phyloP scores from a whole-genome alignment of 2,797 vertebrate species.

The Varecia variegata region DNA sequence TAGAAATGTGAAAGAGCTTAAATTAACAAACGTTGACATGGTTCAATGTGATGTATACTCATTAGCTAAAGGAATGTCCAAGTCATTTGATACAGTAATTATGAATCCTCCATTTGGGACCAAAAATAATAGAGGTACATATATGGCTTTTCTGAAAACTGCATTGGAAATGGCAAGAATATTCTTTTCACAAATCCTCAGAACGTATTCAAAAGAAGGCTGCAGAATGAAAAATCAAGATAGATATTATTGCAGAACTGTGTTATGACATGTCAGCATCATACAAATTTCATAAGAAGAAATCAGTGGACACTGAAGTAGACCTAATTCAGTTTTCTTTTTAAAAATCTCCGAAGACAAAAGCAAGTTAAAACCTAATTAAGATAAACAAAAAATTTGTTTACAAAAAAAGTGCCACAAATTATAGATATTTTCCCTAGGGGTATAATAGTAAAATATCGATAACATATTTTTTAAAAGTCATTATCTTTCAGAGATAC shows the following conservation, averaged over 20 bases:
- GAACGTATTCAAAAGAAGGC: constrained; percentile 93
- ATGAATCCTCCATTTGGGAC: constrained; percentile 96
- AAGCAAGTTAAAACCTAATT: constrained; percentile 82
- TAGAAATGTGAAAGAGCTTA: constrained; percentile 90
- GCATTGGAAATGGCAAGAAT: constrained; percentile 91
- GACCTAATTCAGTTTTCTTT: constrained; percentile 92
- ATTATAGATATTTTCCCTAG: neutral
- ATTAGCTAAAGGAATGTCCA: constrained; percentile 82
- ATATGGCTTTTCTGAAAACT: constrained; percentile 90
- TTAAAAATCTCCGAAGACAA: constrained; percentile 84
- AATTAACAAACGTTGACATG: constrained; percentile 88
- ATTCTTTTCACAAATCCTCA: constrained; percentile 94
- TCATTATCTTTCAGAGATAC: constrained; percentile 6
- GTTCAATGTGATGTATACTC: constrained; percentile 89
- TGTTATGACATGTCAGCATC: constrained; percentile 91
- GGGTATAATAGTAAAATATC: neutral
- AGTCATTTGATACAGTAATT: constrained; percentile 92
- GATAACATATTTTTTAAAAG: neutral
- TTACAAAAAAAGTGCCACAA: constrained; percentile 33
- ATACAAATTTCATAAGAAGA: constrained; percentile 95
- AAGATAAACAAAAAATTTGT: constrained; percentile 74
- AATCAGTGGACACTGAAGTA: constrained; percentile 94
- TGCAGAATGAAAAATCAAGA: constrained; percentile 92
- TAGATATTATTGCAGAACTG: constrained; percentile 94
- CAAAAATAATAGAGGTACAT: constrained; percentile 93